A percentile compares a stretch with the other conserved stretches of the same genome.
Conservation (phyloP, 2,888 invertebrate genomes). For the Lithophane semibrunnea region DNA sequence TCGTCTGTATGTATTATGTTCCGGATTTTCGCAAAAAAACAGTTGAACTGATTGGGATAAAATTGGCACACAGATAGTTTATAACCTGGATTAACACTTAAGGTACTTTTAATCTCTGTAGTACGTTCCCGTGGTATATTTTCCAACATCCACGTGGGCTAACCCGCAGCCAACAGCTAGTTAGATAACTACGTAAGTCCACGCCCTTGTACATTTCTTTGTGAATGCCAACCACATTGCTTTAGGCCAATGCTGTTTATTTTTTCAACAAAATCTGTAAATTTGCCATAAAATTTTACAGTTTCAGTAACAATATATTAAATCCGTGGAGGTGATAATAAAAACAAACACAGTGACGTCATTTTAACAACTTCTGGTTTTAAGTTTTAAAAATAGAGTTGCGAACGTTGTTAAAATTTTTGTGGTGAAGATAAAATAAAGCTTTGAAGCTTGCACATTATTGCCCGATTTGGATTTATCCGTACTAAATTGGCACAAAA, state of each 20-base stretch:
- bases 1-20: too few relatives aligned
- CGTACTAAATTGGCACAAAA: constrained; percentile 10
- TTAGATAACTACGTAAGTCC: not conserved
- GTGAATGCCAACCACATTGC: constrained; percentile 8
- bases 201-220: constrained; percentile 24
- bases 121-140: too few relatives aligned
- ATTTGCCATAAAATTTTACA: constrained; percentile 51
- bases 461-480: constrained; percentile 32
- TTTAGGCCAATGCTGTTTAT: constrained; percentile 37
- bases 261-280: constrained; percentile 49
- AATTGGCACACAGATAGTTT: too few relatives aligned
- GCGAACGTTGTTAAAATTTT: constrained; percentile 21
- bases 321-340: constrained; percentile 36
- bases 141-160: too few relatives aligned
- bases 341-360: constrained; percentile 45
- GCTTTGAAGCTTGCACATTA: constrained; percentile 7
- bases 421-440: constrained; percentile 24
- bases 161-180: too few relatives aligned
- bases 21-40: too few relatives aligned
- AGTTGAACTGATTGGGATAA: too few relatives aligned
- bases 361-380: constrained; percentile 32
- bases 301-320: constrained; percentile 42
- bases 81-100: too few relatives aligned
- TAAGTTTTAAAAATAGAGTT: constrained; percentile 36
- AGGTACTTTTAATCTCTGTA: too few relatives aligned